Evolutionary conservation across 1,140 invertebrate species (phyloP).

Genomic region (Dendrolimus punctatus): DNA sequence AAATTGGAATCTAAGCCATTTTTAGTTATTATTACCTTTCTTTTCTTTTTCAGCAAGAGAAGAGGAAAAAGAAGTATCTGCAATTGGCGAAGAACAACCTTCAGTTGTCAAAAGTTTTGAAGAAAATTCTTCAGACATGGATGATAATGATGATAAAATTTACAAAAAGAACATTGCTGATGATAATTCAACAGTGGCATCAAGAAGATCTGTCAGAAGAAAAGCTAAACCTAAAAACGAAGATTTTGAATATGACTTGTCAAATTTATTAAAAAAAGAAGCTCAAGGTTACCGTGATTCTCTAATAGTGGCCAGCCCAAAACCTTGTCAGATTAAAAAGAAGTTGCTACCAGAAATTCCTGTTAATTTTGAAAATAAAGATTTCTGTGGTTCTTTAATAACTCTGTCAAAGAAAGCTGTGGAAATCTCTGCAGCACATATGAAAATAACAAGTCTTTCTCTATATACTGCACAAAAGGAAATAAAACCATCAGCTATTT

Average conservation of each 20-base stretch:
- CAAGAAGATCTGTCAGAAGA: slow-evolving; percentile 74
- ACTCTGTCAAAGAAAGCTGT: slow-evolving; percentile 44
- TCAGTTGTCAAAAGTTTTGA: slow-evolving; percentile 44
- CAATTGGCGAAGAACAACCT: slow-evolving; percentile 15
- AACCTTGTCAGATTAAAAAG: slow-evolving; percentile 40
- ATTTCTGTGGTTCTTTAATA: slow-evolving; percentile 46
- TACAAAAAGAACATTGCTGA: slow-evolving; percentile 24
- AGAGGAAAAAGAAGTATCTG: slow-evolving; percentile 8
- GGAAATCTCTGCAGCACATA: slow-evolving; percentile 40
- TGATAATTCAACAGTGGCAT: slow-evolving; percentile 27
- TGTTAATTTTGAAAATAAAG: slow-evolving; percentile 42
- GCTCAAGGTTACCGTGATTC: slow-evolving; percentile 58
- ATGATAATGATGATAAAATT: slow-evolving; percentile 48
- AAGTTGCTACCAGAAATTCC: slow-evolving; percentile 33
- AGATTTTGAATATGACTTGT: slow-evolving; percentile 80
- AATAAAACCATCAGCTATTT: slow-evolving; percentile 30
- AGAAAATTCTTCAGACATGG: slow-evolving; percentile 65
- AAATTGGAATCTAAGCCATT: not conserved
- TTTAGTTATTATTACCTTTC: slow-evolving; percentile 2
- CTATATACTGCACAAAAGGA: slow-evolving; percentile 26
- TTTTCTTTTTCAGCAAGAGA: slow-evolving; percentile 34
- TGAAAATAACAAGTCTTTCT: slow-evolving; percentile 46
- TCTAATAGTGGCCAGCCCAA: slow-evolving; percentile 24
- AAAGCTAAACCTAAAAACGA: slow-evolving; percentile 76
- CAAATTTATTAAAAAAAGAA: slow-evolving; percentile 71